Evolutionary conservation across 2,113 vertebrate species (phyloP).

Genomic region (Petroica traversi): DNA sequence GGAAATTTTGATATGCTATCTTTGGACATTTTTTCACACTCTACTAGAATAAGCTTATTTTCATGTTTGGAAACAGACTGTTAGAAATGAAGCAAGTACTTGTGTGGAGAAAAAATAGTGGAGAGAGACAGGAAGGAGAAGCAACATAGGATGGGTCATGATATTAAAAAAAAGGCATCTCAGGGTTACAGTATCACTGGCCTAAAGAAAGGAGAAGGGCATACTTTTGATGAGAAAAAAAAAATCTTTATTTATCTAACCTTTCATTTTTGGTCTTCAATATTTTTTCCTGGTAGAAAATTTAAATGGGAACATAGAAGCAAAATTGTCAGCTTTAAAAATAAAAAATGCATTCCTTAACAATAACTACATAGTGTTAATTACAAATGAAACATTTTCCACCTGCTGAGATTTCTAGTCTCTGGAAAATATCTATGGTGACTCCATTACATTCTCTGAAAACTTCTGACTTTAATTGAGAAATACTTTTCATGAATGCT

Average conservation of each 20-base stretch:
- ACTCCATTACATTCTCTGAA: background rate
- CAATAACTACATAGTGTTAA: background rate
- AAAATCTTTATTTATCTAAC: background rate
- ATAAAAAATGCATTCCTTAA: background rate
- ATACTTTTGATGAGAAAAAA: background rate
- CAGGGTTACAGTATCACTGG: background rate
- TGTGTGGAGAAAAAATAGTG: background rate
- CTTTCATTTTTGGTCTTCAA: background rate
- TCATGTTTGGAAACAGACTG: background rate
- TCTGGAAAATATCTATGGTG: background rate
- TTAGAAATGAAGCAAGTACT: background rate
- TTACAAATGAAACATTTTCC: background rate
- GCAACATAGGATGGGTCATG: background rate
- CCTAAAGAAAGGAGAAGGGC: background rate
- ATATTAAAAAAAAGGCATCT: background rate
- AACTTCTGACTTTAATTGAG: background rate
- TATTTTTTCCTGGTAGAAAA: background rate
- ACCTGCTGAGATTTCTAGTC: background rate
- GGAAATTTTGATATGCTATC: background rate
- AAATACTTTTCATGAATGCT: background rate
- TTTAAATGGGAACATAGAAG: background rate
- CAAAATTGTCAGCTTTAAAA: background rate
- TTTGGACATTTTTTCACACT: background rate
- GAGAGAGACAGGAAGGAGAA: background rate
- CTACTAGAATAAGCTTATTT: background rate